Percentiles rank a stretch among this genome's conserved stretches.
These are phyloP conservation scores for Idaea straminata DNA, from an alignment of 2,888 invertebrate genomes.

Conservation along the genomic window DNA sequence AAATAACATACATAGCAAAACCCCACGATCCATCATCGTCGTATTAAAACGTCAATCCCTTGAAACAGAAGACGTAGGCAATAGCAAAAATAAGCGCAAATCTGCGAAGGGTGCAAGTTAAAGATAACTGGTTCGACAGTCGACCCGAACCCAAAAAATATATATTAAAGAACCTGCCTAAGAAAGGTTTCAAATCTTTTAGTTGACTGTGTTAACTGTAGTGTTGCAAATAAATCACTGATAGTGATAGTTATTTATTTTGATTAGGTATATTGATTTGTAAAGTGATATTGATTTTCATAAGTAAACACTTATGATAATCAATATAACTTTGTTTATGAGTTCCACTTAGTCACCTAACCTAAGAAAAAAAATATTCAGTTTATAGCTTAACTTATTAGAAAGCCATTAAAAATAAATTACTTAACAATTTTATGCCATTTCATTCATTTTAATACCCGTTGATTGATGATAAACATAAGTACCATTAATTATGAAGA, in stretches of 20 bases:
- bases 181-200: not conserved
- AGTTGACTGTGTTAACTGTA: not conserved
- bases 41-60: not conserved
- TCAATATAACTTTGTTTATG: no score
- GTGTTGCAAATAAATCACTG: not conserved
- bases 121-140: not conserved
- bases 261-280: not conserved
- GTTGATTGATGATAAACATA: not conserved
- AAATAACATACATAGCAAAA: not conserved
- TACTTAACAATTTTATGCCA: not conserved
- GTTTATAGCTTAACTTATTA: not conserved
- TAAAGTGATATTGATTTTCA: not conserved
- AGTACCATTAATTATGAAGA: no score
- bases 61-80: not conserved
- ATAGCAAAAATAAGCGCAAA: not conserved
- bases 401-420: not conserved
- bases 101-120: not conserved
- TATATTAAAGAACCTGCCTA: not conserved
- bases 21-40: not conserved
- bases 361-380: not conserved
- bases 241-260: not conserved
- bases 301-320: no score
- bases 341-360: no score
- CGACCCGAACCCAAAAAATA: not conserved
- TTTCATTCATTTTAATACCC: not conserved